Base-by-base conservation (phyloP, 2,113 vertebrate genomes). In the Suricata suricatta region DNA sequence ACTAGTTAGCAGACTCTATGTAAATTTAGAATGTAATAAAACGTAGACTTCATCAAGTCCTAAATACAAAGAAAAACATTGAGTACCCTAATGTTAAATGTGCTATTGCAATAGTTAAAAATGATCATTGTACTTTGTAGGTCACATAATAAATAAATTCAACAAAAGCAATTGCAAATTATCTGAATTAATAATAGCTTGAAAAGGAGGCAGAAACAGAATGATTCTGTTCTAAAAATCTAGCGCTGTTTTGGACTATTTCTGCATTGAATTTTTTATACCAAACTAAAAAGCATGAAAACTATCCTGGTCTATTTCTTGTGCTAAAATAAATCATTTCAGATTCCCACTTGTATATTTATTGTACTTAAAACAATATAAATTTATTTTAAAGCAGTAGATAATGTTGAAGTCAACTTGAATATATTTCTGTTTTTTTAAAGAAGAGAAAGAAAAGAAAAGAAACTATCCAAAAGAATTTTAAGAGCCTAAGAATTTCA, bases 331-430 rank as follows among this genome's bases (percentile, higher is more conserved):
- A 82, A 76, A 91, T 89, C 1, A 68, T 79, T 84, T 76, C 21
- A 72, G 8, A 5, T 94, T 94, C 5, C 68, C 93, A 17, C 16
- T 92, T 68, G 3, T 63, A 60, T 87, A 90, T 69, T 79, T 91
- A 69, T 79, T 89, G 2, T 16, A 90, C 31, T 95, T 93, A 88
- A 2, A 85, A 66, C 14, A 52, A 71, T 69, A 74, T 5, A 93
- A 94, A 80, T 60, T 87, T 83, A 5, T 60, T 85, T 95, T 76
- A 92, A 95, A 95, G 25, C 33, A 87, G 69, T 33, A 72, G 11
- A 64, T 29, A 3, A 63, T 95, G 84, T 90, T 50, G 88, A 96
- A 81, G 23, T 7, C 63, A 84, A 87, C 35, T 79, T 72, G 21
- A 69, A 76, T 50, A 44, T 74, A 50, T 74, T 88, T 88, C 31